These are phyloP conservation scores for Pseudococcus longispinus DNA, from an alignment of 2,888 invertebrate genomes.

Conservation along the genomic window DNA sequence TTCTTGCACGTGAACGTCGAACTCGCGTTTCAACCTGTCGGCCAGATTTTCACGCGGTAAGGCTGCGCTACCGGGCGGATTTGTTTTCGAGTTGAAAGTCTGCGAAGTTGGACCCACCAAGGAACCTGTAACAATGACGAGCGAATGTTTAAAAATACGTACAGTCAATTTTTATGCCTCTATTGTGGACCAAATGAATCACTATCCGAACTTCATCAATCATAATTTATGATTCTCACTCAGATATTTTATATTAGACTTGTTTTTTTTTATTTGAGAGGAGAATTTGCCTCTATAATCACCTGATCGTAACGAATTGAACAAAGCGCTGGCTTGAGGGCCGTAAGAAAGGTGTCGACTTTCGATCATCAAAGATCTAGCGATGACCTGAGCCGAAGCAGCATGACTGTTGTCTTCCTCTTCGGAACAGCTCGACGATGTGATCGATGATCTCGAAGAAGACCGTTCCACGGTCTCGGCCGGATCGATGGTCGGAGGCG, in stretches of 20 bases:
- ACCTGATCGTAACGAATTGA: conserved; percentile 53
- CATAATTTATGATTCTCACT: no score
- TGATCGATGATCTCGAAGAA: conserved; percentile 52
- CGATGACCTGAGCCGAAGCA: conserved; percentile 57
- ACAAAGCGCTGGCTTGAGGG: conserved; percentile 48
- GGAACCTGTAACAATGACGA: not conserved
- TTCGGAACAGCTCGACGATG: conserved; percentile 56
- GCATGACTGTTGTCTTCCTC: conserved; percentile 55
- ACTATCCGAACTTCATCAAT: no score
- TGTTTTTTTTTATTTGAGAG: no score
- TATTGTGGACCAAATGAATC: no score
- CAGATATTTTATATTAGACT: no score
- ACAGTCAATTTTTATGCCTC: no score
- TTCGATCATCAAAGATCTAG: conserved; percentile 57
- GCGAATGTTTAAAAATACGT: not conserved
- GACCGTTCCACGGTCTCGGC: conserved; percentile 36
- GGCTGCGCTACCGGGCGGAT: conserved; percentile 57
- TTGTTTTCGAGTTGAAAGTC: conserved; percentile 47
- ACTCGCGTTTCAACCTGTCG: conserved; percentile 81
- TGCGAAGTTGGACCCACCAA: not conserved
- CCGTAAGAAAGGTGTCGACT: conserved; percentile 51
- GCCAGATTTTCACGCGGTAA: conserved; percentile 87
- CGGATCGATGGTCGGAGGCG: conserved; percentile 55
- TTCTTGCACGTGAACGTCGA: conserved; percentile 76
- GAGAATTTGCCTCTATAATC: not conserved